phyloP scores from a whole-genome alignment of 2,888 invertebrate genomes.

The Beris morrisii region DNA sequence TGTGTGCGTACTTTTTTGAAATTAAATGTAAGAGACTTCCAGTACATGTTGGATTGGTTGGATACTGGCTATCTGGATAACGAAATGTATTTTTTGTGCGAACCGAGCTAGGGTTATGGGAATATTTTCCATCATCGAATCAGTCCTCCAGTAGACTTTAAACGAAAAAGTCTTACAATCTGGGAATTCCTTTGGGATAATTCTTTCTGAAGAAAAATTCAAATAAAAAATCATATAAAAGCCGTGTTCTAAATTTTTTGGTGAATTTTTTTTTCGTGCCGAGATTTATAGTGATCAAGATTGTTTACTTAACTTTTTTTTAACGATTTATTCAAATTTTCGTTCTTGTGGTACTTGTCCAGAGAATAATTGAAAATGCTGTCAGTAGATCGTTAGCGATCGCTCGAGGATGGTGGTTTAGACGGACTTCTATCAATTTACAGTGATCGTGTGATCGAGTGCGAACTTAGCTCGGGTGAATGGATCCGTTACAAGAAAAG shows the following conservation, averaged over 20 bases:
- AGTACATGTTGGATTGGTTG: slow-evolving; percentile 20
- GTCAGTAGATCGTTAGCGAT: slow-evolving; percentile 54
- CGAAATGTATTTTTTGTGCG: slow-evolving; percentile 16
- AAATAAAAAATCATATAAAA: slow-evolving; percentile 4
- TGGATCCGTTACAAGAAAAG: slow-evolving; percentile 23
- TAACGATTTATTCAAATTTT: background rate
- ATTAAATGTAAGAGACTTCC: background rate
- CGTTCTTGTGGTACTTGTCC: background rate
- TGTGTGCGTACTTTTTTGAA: background rate
- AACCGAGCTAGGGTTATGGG: slow-evolving; percentile 36
- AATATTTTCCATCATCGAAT: slow-evolving; percentile 37
- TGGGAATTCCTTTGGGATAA: slow-evolving; percentile 24
- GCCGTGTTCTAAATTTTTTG: slow-evolving; percentile 6
- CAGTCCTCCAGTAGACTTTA: slow-evolving; percentile 43
- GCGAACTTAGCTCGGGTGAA: slow-evolving; percentile 21
- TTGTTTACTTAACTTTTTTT: slow-evolving; percentile 3
- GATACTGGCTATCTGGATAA: slow-evolving; percentile 19
- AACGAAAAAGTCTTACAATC: slow-evolving; percentile 40
- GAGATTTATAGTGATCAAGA: background rate
- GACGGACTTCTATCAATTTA: slow-evolving; percentile 1
- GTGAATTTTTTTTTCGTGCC: slow-evolving; percentile 2
- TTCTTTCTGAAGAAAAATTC: slow-evolving; percentile 19
- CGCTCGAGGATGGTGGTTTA: slow-evolving; percentile 49
- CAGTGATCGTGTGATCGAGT: slow-evolving; percentile 21
- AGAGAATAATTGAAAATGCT: slow-evolving; percentile 44